Evolutionary conservation across 2,113 vertebrate species (phyloP).

Genomic region (Beaufortia kweichowensis): DNA sequence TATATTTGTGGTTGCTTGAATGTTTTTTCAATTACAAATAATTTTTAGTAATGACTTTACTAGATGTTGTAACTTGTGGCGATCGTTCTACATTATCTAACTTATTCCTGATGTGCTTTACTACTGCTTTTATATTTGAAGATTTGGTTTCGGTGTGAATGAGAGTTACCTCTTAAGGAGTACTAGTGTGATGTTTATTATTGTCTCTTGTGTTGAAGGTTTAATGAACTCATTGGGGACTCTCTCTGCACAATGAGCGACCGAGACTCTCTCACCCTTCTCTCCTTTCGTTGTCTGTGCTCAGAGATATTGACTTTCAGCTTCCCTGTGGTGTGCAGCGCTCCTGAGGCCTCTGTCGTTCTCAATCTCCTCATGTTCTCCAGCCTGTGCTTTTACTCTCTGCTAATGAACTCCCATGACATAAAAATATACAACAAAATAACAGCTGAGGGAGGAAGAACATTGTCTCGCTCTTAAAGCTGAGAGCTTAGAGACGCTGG

Average conservation of each 20-base stretch:
- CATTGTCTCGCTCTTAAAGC: background rate
- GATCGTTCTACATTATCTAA: no score
- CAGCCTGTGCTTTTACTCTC: slow-evolving; percentile 39
- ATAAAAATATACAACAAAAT: slow-evolving; percentile 47
- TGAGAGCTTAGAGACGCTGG: background rate
- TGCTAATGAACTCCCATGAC: slow-evolving; percentile 55
- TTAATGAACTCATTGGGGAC: slow-evolving; percentile 34
- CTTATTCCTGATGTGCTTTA: no score
- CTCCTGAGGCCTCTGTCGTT: slow-evolving; percentile 35
- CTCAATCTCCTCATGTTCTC: slow-evolving; percentile 48
- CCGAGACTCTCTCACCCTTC: background rate
- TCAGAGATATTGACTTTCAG: slow-evolving; percentile 38
- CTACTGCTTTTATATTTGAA: no score
- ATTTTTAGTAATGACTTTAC: no score
- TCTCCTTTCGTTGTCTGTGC: slow-evolving; percentile 14
- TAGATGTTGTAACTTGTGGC: no score
- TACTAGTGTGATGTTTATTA: slow-evolving; percentile 18
- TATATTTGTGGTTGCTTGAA: no score
- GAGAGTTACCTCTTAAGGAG: background rate
- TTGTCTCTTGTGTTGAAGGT: slow-evolving; percentile 21
- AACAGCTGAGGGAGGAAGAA: slow-evolving; percentile 36
- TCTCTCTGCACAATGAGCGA: slow-evolving; percentile 20
- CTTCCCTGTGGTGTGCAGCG: slow-evolving; percentile 40
- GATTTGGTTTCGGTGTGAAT: background rate
- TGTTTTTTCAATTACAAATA: no score